phyloP scores from a whole-genome alignment of 2,797 vertebrate species.

The Gephyroberyx darwinii region DNA sequence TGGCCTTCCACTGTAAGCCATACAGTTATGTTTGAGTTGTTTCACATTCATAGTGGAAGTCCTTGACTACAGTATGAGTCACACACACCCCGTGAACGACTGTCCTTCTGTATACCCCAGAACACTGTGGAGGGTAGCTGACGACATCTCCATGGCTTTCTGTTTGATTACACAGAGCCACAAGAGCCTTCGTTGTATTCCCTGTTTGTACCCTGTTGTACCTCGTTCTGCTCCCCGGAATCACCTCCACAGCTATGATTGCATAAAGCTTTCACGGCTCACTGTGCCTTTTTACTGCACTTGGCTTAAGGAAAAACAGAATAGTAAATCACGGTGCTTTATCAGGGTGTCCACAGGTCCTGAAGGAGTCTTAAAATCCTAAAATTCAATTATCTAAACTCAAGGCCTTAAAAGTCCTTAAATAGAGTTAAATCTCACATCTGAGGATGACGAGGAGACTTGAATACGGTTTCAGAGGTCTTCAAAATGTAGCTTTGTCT shows the following conservation, averaged over 20 bases:
- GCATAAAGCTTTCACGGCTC: constrained; percentile 17
- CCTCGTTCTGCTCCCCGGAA: constrained; percentile 31
- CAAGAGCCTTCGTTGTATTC: constrained; percentile 36
- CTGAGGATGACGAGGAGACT: too few species aligned
- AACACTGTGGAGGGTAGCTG: constrained; percentile 20
- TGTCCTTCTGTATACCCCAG: background rate
- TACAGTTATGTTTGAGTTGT: constrained; percentile 9
- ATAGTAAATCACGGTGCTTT: constrained; percentile 27
- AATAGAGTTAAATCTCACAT: background rate
- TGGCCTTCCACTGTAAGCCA: background rate
- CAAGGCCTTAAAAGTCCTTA: constrained; percentile 26
- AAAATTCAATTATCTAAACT: constrained; percentile 34
- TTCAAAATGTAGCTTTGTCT: too few species aligned
- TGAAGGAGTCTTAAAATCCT: constrained; percentile 7
- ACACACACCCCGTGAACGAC: background rate
- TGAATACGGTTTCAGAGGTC: too few species aligned
- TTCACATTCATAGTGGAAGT: background rate
- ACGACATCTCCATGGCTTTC: constrained; percentile 29
- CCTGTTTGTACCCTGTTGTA: constrained; percentile 26
- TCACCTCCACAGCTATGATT: constrained; percentile 23
- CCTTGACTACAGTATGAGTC: constrained; percentile 16
- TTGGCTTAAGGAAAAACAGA: constrained; percentile 13
- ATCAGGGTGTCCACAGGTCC: background rate
- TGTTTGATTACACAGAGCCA: constrained; percentile 40
- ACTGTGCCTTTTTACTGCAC: constrained; percentile 19